Base-by-base conservation (phyloP, 2,113 vertebrate species). In the Catharus minimus region DNA sequence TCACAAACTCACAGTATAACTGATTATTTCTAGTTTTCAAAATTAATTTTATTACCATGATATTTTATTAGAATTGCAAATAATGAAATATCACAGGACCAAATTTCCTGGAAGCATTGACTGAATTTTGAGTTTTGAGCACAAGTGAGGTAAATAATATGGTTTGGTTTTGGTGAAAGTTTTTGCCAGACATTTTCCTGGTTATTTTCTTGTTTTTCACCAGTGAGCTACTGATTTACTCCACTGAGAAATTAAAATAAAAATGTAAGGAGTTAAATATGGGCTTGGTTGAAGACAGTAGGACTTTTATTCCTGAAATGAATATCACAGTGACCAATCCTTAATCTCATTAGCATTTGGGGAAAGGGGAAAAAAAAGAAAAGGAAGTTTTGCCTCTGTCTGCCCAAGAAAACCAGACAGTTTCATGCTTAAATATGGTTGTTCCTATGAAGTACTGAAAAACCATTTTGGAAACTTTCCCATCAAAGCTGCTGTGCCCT, bases 391-490 rank as follows among this genome's bases (percentile, higher is more conserved):
- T 91, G 33, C 55, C 10, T 57, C 49, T 68, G 16, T 64, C 15
- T 0, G 0, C 32, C 43, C 22, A 92, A 75, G 66, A 24, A 90
- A 90, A 66, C 10, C 0, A 0, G 36, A 77, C 92, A 60, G 41
- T 50, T 86, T 11, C 7, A 14, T 84, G 18, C 56, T 90, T 81
- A 60, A 64, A 84, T 64, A 67, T 11, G 57, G 24, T 47, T 77
- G 11, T 41, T 82, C 26, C 36, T 60, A 57, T 55, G 55, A 86
- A 66, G 28, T 53, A 56, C 28, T 78, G 78, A 64, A 82, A 86
- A 86, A 78, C 5, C 58, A 4, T 71, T 83, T 66, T 90, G 83
- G 80, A 93, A 88, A 73, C 11, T 38, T 91, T 86, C 84, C 47
- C 47, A 75, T 72, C 44, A 72, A 89, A 84, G 49, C 58, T 91